A percentile compares a stretch with the other conserved stretches of the same genome.
These are phyloP conservation scores for Bettongia penicillata DNA, from an alignment of 2,113 vertebrate genomes.

Conservation along the genomic window DNA sequence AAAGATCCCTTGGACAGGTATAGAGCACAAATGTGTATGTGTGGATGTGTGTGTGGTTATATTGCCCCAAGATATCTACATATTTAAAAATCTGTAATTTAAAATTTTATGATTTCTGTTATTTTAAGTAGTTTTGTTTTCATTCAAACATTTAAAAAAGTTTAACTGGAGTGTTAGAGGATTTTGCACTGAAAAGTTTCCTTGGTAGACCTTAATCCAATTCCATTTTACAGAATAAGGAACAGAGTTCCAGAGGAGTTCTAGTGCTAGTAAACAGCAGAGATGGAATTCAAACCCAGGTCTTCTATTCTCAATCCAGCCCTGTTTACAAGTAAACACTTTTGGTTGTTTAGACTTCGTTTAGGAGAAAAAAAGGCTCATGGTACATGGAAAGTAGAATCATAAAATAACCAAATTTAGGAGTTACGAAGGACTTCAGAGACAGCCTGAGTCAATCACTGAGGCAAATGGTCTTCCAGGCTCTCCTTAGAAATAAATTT, in stretches of 20 bases:
- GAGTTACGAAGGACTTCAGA: neutral
- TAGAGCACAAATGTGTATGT: too few relatives aligned
- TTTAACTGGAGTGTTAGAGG: neutral
- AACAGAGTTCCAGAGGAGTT: neutral
- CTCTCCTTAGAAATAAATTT: neutral
- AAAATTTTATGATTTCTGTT: neutral
- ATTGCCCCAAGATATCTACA: too few relatives aligned
- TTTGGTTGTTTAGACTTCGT: neutral
- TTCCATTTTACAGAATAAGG: neutral
- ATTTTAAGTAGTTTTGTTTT: neutral
- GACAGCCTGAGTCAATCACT: neutral
- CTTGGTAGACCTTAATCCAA: neutral
- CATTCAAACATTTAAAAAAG: neutral
- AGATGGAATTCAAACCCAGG: neutral
- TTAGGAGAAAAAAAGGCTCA: neutral
- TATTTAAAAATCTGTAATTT: neutral
- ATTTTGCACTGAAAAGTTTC: neutral
- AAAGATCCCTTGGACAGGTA: neutral
- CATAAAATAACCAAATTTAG: neutral
- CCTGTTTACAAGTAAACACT: neutral
- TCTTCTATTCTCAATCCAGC: neutral
- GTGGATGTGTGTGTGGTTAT: too few relatives aligned
- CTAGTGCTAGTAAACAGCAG: neutral
- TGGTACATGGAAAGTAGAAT: neutral
- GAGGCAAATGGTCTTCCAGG: neutral